Base-by-base conservation (phyloP, 2,797 vertebrate genomes). In the Clarias pachynema region DNA sequence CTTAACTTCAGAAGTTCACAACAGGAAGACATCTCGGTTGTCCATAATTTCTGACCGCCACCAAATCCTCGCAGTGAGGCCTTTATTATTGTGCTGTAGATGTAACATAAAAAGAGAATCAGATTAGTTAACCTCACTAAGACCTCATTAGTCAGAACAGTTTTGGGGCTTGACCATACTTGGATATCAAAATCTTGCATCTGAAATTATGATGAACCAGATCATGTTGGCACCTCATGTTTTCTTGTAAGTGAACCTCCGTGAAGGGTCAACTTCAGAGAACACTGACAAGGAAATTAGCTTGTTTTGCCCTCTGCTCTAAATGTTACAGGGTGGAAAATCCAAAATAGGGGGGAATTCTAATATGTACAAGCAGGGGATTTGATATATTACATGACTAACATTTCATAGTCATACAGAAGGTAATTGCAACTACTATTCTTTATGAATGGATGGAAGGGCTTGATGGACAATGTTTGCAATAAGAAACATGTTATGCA, bases 1-100 rank as follows among this genome's bases (percentile, higher is more conserved):
- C 70, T 86, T 88, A 85, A 81, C 87, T 86, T 86, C 70, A 44
- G 59, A 84, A 88, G 83, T 84, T 79, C 73, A 74, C 82, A 82
- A 53, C 56, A 87, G 83, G 73, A 87, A 83, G 66, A 56, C 31
- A 22, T 62, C 73, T 84, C 78, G 59, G 49, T 86, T 63, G 56
- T 85, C 4, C 20, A 86, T 65, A 78, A 60, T 88, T 83, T 85
- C 79, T 82, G 63, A 86, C 79, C 49, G 29, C 44, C 81, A 85
- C 70, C 66, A 65, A 81, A 74, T 29, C 57, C 53, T 66, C 24
- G 78, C 74, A 81, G 70, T 44, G 34, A n/a, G 40, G 22, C 31
- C 34, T 62, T 79, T 63, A 63, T 37, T 62, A 62, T 37, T 34
- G 56, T 34, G 29, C 29, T 62, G 22, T 40, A 62, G 20, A n/a